A percentile compares a stretch with the other conserved stretches of the same genome.
phyloP scores from a whole-genome alignment of 1,140 invertebrate species.

The Orchesella cincta region DNA sequence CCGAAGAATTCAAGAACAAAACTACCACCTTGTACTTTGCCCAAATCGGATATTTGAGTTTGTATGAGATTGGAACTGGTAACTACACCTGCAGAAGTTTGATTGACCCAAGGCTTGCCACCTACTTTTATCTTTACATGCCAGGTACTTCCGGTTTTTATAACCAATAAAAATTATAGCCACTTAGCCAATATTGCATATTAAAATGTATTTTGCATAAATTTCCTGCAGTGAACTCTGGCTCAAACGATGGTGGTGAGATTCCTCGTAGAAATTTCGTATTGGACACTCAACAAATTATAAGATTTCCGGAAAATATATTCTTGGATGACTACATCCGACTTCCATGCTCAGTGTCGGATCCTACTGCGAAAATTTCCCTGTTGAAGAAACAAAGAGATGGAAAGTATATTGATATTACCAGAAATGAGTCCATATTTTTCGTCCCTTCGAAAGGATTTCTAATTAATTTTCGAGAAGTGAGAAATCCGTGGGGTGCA shows the following conservation, averaged over 20 bases:
- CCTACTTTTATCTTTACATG: conserved; percentile 32
- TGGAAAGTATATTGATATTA: neutral
- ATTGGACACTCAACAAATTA: conserved; percentile 30
- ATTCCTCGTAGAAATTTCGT: conserved; percentile 32
- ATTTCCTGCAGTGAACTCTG: neutral
- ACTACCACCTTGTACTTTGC: conserved; percentile 32
- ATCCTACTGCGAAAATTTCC: conserved; percentile 6
- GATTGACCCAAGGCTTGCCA: conserved; percentile 11
- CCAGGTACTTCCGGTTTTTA: conserved; percentile 30
- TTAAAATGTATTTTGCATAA: no score
- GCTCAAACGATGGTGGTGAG: conserved; percentile 21
- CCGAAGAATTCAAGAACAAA: conserved; percentile 29
- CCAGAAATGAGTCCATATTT: conserved; percentile 2
- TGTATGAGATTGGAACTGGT: conserved; percentile 35
- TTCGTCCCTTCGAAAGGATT: conserved; percentile 32
- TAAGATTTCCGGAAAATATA: conserved; percentile 9
- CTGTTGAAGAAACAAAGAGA: conserved; percentile 28
- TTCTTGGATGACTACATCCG: conserved; percentile 16
- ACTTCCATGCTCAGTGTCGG: conserved; percentile 34
- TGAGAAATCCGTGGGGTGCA: conserved; percentile 32
- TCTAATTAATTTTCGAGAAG: neutral
- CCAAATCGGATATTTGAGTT: conserved; percentile 32
- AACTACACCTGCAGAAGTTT: conserved; percentile 36
- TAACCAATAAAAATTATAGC: neutral
- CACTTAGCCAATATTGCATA: no score